Base-by-base conservation (phyloP, 2,113 vertebrate species). In the Elgaria multicarinata region DNA sequence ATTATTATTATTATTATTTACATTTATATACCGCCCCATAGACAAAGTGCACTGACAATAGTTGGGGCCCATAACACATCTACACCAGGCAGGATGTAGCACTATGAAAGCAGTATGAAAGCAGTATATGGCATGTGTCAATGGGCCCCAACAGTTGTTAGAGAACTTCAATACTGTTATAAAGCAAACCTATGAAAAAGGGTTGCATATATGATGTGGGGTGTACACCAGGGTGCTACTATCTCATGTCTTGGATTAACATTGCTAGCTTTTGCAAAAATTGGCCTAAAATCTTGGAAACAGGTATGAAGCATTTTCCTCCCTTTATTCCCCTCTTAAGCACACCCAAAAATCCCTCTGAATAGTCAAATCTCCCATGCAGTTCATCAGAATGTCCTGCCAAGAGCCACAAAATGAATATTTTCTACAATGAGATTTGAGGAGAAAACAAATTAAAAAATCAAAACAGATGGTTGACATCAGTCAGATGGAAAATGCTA, bases 401-500 rank as follows among this genome's bases (percentile, higher is more conserved):
- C 55, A 55, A 42, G 64, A 93, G 81, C 46, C 71, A 88, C 83
- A 93, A 78, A 90, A 62, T 1, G 87, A 90, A 55, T 16, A 75
- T 91, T 91, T 87, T 78, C 84, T 91, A n/a, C 83, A 67, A 91
- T 90, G 75, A 91, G 64, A 50, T 88, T 91, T 93, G 74, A 86
- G 46, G 93, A 92, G 13, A 86, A 89, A 92, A 89, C 39, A 83
- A 93, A 39, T 10, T 67, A 53, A 87, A 71, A 89, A 91, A 86
- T 80, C 42, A 80, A 81, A 87, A 77, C 18, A 87, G 33, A 58
- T 66, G 55, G 74, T 75, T 91, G 53, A 94, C 95, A 80, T 92
- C 69, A 90, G n/a, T 91, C 79, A 86, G 69, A 26, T 10, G 72
- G 83, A 88, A 95, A 93, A 74, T 36, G 72, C 75, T 78, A 44